These are phyloP conservation scores for Nasonia longicornis DNA, from an alignment of 1,140 invertebrate species.

Conservation along the genomic window DNA sequence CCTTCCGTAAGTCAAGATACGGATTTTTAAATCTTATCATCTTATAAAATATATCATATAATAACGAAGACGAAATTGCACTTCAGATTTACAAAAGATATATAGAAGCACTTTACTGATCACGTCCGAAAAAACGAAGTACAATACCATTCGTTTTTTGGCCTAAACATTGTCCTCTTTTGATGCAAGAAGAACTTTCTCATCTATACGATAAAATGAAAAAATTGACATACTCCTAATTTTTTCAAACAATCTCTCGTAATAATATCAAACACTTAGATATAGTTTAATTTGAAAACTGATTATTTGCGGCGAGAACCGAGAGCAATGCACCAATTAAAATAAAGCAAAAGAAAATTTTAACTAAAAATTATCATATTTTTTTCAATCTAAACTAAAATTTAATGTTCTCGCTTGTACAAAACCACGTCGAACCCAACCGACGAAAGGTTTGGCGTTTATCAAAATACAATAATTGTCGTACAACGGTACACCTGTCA, in stretches of 20 bases:
- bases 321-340: background rate
- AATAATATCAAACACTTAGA: slow-evolving; percentile 8
- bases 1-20: slow-evolving; percentile 37
- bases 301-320: background rate
- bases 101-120: slow-evolving; percentile 45
- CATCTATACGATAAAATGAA: slow-evolving; percentile 3
- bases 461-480: slow-evolving; percentile 31
- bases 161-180: slow-evolving; percentile 34
- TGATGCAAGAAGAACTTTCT: slow-evolving; percentile 23
- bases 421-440: background rate
- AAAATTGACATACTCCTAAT: slow-evolving; percentile 16
- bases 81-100: slow-evolving; percentile 45
- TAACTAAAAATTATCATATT: background rate
- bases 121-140: slow-evolving; percentile 41
- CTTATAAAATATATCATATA: slow-evolving; percentile 42
- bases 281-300: slow-evolving; percentile 9
- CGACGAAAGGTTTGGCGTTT: slow-evolving; percentile 29
- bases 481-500: slow-evolving; percentile 34
- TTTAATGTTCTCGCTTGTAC: background rate
- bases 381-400: background rate
- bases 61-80: slow-evolving; percentile 40
- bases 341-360: background rate
- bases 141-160: slow-evolving; percentile 26
- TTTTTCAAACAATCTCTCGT: background rate
- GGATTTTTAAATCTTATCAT: slow-evolving; percentile 37